phyloP scores from a whole-genome alignment of 2,888 invertebrate species.

The Sycophila texana region DNA sequence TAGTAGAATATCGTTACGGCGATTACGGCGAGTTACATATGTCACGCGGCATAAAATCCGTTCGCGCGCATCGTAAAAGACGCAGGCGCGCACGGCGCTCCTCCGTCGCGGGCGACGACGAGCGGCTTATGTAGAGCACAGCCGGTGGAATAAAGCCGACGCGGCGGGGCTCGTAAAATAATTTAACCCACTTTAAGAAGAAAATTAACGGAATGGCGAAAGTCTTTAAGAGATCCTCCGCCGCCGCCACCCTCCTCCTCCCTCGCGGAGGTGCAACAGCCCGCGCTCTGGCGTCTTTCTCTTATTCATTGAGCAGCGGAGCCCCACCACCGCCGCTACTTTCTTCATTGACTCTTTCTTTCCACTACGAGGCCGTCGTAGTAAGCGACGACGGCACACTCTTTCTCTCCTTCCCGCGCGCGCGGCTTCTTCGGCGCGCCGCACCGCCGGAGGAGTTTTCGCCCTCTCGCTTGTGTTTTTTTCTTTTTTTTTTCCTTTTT shows the following conservation, averaged over 20 bases:
- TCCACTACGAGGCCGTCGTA: conserved; percentile 71
- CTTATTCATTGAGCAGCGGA: conserved; percentile 73
- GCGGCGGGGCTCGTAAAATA: conserved; percentile 68
- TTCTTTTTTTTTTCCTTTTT: conserved; percentile 67
- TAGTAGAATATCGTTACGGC: conserved; percentile 27
- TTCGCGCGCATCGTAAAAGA: conserved; percentile 33
- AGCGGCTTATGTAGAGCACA: conserved; percentile 51
- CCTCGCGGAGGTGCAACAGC: conserved; percentile 45
- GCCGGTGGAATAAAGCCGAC: conserved; percentile 11
- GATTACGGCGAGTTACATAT: conserved; percentile 22
- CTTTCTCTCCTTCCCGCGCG: conserved; percentile 11
- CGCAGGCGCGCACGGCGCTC: conserved; percentile 7
- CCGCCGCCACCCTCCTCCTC: conserved; percentile 61
- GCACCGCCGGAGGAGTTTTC: neutral
- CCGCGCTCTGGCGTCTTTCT: conserved; percentile 57
- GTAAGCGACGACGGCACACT: conserved; percentile 49
- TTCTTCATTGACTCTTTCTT: conserved; percentile 76
- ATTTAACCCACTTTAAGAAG: conserved; percentile 74
- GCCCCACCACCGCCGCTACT: conserved; percentile 59
- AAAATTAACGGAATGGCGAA: conserved; percentile 74
- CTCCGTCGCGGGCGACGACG: neutral
- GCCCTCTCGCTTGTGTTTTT: conserved; percentile 44
- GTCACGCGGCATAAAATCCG: conserved; percentile 31
- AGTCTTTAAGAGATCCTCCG: conserved; percentile 73
- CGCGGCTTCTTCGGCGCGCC: conserved; percentile 14